These are phyloP conservation scores for Stramonita haemastoma DNA, from an alignment of 2,888 invertebrate genomes.

Conservation along the genomic window DNA sequence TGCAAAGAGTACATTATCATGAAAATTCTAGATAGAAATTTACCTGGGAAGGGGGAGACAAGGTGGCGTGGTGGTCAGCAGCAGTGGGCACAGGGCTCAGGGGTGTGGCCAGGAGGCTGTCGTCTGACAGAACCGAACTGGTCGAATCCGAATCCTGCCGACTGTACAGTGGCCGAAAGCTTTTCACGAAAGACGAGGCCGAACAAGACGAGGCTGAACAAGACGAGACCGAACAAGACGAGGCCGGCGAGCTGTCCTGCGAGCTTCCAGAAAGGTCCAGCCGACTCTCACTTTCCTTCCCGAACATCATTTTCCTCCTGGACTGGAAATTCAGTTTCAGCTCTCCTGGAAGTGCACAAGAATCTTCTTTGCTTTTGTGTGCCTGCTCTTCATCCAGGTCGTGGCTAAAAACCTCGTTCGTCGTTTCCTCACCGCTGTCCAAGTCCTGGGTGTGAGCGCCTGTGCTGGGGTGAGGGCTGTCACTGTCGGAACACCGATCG, in stretches of 20 bases:
- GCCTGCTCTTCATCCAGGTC: not conserved
- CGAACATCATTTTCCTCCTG: not conserved
- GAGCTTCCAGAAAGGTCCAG: not conserved
- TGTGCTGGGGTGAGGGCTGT: not conserved
- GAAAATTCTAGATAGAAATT: not conserved
- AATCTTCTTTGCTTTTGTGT: not conserved
- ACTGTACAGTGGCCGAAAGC: not conserved
- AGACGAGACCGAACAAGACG: not conserved
- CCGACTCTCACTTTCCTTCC: not conserved
- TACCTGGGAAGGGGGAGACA: not conserved
- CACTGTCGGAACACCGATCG: not conserved
- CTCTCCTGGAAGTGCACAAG: not conserved
- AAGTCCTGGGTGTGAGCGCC: not conserved
- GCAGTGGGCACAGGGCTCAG: not conserved
- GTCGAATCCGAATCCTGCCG: slow-evolving; percentile 27
- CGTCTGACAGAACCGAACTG: not conserved
- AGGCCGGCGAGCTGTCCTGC: not conserved
- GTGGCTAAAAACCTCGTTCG: not conserved
- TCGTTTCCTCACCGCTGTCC: not conserved
- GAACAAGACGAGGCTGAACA: not conserved
- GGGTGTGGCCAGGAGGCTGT: slow-evolving; percentile 16
- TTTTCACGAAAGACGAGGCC: not conserved
- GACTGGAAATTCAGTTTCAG: not conserved
- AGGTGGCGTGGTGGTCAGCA: not conserved
- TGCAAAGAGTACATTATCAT: not conserved